These are phyloP conservation scores for Lanius collurio DNA, from an alignment of 2,113 vertebrate species.

Conservation along the genomic window DNA sequence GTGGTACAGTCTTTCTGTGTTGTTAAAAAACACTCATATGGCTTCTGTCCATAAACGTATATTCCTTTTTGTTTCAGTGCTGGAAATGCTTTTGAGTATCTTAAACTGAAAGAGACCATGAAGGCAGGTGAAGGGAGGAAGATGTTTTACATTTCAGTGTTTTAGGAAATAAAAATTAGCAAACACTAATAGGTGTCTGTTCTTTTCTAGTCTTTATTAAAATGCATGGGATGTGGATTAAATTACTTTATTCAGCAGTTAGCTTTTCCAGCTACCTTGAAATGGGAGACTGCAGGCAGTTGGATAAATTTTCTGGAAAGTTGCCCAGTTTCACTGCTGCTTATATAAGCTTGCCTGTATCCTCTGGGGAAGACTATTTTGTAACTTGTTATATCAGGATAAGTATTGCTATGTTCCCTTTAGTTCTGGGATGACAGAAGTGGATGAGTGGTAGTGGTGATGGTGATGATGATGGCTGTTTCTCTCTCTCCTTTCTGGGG, in stretches of 20 bases:
- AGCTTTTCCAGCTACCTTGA: slow-evolving; percentile 44
- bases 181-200: neutral
- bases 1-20: neutral
- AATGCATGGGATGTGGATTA: slow-evolving; percentile 27
- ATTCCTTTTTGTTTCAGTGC: neutral
- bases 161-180: slow-evolving; percentile 38
- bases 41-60: neutral
- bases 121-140: neutral
- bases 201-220: slow-evolving; percentile 29
- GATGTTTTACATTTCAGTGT: neutral
- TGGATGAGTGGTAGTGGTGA: neutral
- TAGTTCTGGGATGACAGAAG: neutral
- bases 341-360: slow-evolving; percentile 24
- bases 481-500: neutral
- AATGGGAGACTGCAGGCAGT: slow-evolving; percentile 37
- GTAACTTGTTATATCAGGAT: neutral
- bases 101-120: neutral
- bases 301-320: neutral
- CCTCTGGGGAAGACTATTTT: slow-evolving; percentile 2
- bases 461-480: neutral
- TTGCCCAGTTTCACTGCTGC: slow-evolving; percentile 17
- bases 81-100: neutral
- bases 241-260: neutral
- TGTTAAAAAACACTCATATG: neutral
- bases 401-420: neutral